Evolutionary conservation across 2,797 vertebrate genomes (phyloP), one percentile per base, ranked within the genome.

Genomic region (Trachops cirrhosus): DNA sequence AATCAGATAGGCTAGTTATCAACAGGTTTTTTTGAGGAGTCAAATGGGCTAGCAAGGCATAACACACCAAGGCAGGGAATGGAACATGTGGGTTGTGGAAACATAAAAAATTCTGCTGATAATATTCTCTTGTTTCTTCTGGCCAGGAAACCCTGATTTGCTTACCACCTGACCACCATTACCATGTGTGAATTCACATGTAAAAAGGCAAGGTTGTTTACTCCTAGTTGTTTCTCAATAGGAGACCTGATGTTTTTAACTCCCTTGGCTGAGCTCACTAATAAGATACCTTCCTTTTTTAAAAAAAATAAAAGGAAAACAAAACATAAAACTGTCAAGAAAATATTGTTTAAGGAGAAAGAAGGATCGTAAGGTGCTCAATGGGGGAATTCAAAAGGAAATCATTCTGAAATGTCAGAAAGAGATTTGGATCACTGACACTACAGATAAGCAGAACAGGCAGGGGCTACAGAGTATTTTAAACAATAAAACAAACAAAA

Each of bases 141-240:
- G 64, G 6, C 32, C 62, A 64, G 95, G 54, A 86, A 92, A n/a
- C 54, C 48, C 85, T 52, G n/a, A 59, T 82, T 94, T 44, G 57
- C 74, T 93, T 37, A 92, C 32, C 16, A 11, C 10, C 48, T 96
- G 3, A 74, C 73, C 52, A 37, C 73, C 12, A 1, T 34, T 14
- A 68, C 82, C 88, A 62, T 5, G 57, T 93, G 93, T 77, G 93
- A 93, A 94, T 54, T 84, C 64, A 67, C 52, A 79, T 9, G 54
- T 52, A 5, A 83, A 52, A 70, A 92, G 41, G 11, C 62, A 74
- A 44, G 29, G 89, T 59, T 86, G 70, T 82, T 93, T 91, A 50
- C 34, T 92, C 54, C 14, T 10, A 24, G 46, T 24, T 7, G 22
- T 54, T 88, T 32, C 54, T 67, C 48, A 90, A 39, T 41, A 71